Conservation (phyloP, 2,113 vertebrate species). For the Eulacestoma nigropectus region DNA sequence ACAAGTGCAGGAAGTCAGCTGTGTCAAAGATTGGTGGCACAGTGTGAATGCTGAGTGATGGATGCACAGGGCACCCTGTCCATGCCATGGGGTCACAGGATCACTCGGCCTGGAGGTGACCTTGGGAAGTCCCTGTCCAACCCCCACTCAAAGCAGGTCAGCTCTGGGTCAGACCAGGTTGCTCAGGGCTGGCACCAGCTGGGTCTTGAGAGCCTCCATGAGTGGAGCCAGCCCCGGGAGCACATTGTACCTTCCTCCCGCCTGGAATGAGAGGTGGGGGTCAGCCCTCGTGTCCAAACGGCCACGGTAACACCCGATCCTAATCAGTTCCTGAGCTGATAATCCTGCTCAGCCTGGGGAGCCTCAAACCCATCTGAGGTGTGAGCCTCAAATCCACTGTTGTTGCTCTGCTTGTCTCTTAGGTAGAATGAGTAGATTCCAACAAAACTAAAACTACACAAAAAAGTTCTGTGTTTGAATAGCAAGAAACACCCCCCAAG, state of each 20-base stretch:
- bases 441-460: background rate
- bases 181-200: background rate
- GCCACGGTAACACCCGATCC: fast-evolving
- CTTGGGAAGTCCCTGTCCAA: background rate
- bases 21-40: background rate
- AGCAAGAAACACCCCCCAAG: fast-evolving
- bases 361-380: background rate
- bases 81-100: background rate
- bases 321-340: background rate
- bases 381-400: background rate
- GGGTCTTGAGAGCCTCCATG: background rate
- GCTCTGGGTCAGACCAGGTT: background rate
- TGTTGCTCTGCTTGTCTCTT: background rate
- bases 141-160: background rate
- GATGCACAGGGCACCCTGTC: background rate
- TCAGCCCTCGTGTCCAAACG: background rate
- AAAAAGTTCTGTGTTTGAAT: background rate
- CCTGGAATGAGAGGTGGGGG: background rate
- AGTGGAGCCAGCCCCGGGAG: background rate
- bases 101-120: background rate
- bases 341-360: background rate
- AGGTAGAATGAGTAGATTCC: background rate
- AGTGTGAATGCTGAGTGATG: background rate
- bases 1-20: background rate
- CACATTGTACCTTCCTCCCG: background rate